phyloP scores from a whole-genome alignment of 2,113 vertebrate species.

The Microcebus tavaratra region DNA sequence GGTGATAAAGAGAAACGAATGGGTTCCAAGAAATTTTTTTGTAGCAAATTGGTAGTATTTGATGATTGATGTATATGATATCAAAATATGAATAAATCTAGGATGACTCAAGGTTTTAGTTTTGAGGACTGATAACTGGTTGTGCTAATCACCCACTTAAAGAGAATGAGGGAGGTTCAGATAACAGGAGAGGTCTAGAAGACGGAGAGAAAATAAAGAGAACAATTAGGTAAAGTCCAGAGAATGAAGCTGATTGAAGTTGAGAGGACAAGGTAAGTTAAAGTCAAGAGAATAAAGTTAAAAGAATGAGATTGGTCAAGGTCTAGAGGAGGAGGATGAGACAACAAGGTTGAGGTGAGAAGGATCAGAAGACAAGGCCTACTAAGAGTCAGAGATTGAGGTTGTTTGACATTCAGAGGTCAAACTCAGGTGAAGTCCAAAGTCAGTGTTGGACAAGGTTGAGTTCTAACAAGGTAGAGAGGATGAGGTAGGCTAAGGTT shows the following conservation, averaged over 20 bases:
- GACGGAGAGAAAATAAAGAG: neutral
- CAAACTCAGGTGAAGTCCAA: neutral
- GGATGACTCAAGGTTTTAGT: neutral
- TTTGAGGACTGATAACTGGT: neutral
- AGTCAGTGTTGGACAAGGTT: neutral
- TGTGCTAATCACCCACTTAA: neutral
- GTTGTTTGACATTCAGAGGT: slow-evolving; percentile 3
- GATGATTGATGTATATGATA: neutral
- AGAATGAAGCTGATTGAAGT: neutral
- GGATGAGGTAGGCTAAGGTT: neutral
- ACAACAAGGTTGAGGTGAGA: neutral
- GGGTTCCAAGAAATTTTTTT: neutral
- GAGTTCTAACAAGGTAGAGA: neutral
- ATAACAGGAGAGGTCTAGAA: neutral
- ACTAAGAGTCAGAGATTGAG: neutral
- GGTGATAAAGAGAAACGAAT: neutral
- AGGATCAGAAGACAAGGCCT: neutral
- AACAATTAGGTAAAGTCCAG: neutral
- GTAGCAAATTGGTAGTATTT: neutral
- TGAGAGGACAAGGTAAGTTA: neutral
- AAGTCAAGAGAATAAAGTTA: neutral
- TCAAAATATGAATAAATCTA: neutral
- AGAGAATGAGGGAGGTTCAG: neutral
- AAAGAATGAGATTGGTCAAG: neutral
- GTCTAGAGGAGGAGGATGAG: neutral